Evolutionary conservation across 2,888 invertebrate species (phyloP), one percentile per base, ranked within the genome.

Genomic region (Acanthosepion lycidas): DNA sequence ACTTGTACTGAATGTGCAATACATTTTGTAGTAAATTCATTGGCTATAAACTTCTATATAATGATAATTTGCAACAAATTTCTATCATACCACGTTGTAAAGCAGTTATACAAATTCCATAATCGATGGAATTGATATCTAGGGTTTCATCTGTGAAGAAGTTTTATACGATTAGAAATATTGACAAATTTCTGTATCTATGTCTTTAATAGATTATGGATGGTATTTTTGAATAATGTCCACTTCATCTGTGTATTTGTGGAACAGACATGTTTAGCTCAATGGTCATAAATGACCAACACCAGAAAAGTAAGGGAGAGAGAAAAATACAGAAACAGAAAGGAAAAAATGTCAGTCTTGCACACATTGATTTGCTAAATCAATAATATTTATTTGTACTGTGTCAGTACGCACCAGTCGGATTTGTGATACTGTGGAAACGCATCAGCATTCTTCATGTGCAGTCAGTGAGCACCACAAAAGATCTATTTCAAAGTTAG

Each of bases 371-470:
- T 15, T 33, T 78, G n/a, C n/a, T 33, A 12, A 78, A 78, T 78
- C 78, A 78, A 78, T 78, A 78, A 78, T 78, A n/a, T 33, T 78
- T 78, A 15, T 78, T 78, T n/a, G 78, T 78, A 78, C n/a, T n/a
- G n/a, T 78, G 78, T 78, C 78, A 78, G 78, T 78, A 33, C 78
- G 18, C 78, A 78, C 78, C 78, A 78, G 78, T 78, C 78, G 78
- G n/a, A 12, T 78, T 33, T 78, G n/a, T 9, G 78, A n/a, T 78
- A n/a, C 78, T 78, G 78, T 78, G 78, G 78, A 78, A 78, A n/a
- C 78, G 33, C 78, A 78, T 78, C 78, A n/a, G 78, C 78, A 78
- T 78, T 78, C n/a, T 78, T 78, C 78, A 23, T 78, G 78, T 78
- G 78, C n/a, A 78, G 78, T 78, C 78, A 78, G 12, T 78, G 78